Evolutionary conservation across 2,113 vertebrate genomes (phyloP).

Genomic region (Elgaria multicarinata): DNA sequence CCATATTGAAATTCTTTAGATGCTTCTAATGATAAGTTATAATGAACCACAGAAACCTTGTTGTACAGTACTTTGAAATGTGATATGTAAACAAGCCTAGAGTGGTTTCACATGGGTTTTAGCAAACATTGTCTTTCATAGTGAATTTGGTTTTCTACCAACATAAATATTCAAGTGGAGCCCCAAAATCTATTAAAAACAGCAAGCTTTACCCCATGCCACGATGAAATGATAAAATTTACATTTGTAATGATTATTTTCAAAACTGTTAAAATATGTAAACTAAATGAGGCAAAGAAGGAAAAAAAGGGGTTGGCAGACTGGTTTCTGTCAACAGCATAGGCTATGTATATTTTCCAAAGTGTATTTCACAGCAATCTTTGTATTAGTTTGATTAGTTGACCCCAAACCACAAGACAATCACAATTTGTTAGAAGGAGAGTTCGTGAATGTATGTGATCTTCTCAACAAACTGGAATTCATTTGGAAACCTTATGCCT

Average conservation of each 20-base stretch:
- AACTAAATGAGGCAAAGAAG: not conserved
- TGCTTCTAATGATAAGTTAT: not conserved
- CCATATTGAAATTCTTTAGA: not conserved
- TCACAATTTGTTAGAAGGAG: slow-evolving; percentile 12
- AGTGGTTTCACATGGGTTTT: not conserved
- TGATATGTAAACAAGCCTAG: not conserved
- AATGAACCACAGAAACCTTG: not conserved
- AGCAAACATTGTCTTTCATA: not conserved
- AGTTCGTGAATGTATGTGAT: not conserved
- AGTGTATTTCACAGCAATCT: not conserved
- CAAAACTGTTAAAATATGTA: slow-evolving; percentile 1
- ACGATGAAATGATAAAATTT: not conserved
- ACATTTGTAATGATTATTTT: not conserved
- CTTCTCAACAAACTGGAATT: not conserved
- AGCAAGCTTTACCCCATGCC: not conserved
- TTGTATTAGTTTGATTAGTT: not conserved
- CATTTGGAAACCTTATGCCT: not conserved
- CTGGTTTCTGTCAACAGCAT: slow-evolving; percentile 1
- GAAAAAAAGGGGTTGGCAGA: not conserved
- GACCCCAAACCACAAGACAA: not conserved
- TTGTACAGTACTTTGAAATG: not conserved
- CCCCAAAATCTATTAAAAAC: not conserved
- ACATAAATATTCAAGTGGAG: not conserved
- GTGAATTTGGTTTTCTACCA: not conserved
- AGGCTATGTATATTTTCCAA: not conserved